Conservation (phyloP, 2,113 vertebrate genomes). For the Xiphophorus hellerii region DNA sequence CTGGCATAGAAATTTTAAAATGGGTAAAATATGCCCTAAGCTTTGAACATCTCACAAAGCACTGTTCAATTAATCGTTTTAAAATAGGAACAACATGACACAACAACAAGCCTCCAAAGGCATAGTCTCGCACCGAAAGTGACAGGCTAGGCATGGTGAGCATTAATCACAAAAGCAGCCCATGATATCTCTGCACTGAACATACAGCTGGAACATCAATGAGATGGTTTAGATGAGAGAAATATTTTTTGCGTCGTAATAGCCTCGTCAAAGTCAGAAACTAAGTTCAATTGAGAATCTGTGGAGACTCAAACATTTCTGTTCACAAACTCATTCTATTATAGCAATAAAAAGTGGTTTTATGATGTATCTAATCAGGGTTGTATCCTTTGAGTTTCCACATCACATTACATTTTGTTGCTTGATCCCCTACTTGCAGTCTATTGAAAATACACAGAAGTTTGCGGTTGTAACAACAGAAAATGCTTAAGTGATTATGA, state of each 20-base stretch:
- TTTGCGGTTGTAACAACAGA: too few relatives aligned
- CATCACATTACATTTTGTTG: neutral
- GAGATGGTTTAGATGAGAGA: neutral
- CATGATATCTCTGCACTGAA: neutral
- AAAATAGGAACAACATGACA: neutral
- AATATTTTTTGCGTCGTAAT: neutral
- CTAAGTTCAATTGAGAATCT: neutral
- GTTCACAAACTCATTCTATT: too few relatives aligned
- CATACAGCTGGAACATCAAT: neutral
- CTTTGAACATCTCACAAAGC: neutral
- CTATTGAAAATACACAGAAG: too few relatives aligned
- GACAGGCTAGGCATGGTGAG: neutral
- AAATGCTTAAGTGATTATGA: too few relatives aligned
- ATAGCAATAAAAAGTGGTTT: neutral
- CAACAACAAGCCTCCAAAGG: neutral
- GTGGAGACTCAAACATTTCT: neutral
- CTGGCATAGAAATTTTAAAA: too few relatives aligned
- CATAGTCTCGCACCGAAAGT: neutral
- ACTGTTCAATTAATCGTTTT: neutral
- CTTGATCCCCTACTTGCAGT: too few relatives aligned
- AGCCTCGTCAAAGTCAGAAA: neutral
- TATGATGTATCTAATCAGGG: neutral
- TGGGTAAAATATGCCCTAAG: neutral
- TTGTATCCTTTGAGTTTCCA: neutral
- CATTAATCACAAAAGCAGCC: neutral